Evolutionary conservation across 2,888 invertebrate genomes (phyloP).

Genomic region (Phyllotreta cruciferae): DNA sequence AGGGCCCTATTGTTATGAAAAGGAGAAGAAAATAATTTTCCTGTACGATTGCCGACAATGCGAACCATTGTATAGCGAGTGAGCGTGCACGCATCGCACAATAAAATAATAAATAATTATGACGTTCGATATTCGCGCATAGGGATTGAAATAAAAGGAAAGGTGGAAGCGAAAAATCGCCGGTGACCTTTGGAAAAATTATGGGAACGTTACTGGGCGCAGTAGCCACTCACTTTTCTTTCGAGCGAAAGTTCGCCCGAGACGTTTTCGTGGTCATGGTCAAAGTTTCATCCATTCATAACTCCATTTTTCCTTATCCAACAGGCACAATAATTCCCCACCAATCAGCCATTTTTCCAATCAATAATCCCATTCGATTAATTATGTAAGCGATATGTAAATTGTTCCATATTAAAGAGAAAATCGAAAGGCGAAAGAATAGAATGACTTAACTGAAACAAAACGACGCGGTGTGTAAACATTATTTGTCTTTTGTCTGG

Average conservation of each 20-base stretch:
- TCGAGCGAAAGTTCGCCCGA: neutral
- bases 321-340: too few relatives aligned
- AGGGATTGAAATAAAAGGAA: too few relatives aligned
- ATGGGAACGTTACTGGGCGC: constrained; percentile 12
- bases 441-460: constrained; percentile 28
- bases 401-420: constrained; percentile 5
- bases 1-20: constrained; percentile 53
- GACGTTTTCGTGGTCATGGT: constrained; percentile 7
- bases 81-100: constrained; percentile 52
- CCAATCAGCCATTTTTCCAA: too few relatives aligned
- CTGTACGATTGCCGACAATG: constrained; percentile 55
- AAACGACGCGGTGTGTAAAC: constrained; percentile 51
- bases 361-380: too few relatives aligned
- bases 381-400: neutral
- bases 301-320: neutral
- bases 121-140: constrained; percentile 44
- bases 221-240: constrained; percentile 16
- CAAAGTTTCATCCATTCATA: constrained; percentile 1
- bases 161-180: neutral
- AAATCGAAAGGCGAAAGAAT: constrained; percentile 9
- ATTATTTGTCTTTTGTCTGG: constrained; percentile 56
- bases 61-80: constrained; percentile 54
- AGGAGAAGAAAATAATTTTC: constrained; percentile 56
- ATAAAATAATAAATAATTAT: constrained; percentile 57
- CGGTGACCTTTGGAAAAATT: constrained; percentile 13